These are phyloP conservation scores for Pachypeltis micranthus DNA, from an alignment of 1,140 invertebrate genomes.

Conservation along the genomic window DNA sequence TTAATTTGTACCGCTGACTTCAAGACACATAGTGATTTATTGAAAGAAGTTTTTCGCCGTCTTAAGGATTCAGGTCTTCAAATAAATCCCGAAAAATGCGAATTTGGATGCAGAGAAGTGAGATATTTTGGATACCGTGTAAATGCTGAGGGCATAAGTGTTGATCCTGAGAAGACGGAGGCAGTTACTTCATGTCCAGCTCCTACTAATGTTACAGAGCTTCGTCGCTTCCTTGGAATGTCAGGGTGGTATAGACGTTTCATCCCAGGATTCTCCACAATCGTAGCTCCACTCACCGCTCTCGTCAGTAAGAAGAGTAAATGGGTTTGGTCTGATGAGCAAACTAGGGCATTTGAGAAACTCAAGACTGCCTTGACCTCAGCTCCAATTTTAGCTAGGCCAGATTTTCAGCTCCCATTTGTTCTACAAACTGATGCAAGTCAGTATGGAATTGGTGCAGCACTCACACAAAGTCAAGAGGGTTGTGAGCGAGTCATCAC, in stretches of 20 bases:
- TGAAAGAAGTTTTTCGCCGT: slow-evolving; percentile 16
- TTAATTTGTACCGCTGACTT: slow-evolving; percentile 26
- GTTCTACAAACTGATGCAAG: slow-evolving; percentile 29
- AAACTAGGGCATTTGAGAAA: slow-evolving; percentile 23
- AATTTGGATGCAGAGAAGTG: slow-evolving; percentile 11
- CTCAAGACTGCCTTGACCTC: slow-evolving; percentile 25
- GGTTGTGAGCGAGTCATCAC: slow-evolving; percentile 29
- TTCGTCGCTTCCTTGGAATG: slow-evolving; percentile 36
- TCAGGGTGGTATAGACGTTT: slow-evolving; percentile 36
- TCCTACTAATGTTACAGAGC: no score
- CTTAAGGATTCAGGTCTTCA: neutral
- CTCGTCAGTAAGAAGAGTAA: slow-evolving; percentile 27
- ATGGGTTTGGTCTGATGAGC: slow-evolving; percentile 14
- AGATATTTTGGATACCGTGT: slow-evolving; percentile 18
- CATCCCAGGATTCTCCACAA: slow-evolving; percentile 35
- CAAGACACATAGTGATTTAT: slow-evolving; percentile 3
- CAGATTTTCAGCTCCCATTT: slow-evolving; percentile 27
- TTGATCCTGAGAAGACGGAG: slow-evolving; percentile 11
- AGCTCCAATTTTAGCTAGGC: slow-evolving; percentile 24
- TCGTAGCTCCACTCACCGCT: slow-evolving; percentile 31
- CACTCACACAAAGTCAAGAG: slow-evolving; percentile 27
- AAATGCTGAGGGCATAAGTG: no score
- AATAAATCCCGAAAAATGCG: neutral
- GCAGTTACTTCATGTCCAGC: slow-evolving; percentile 25
- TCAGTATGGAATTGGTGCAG: slow-evolving; percentile 27